phyloP scores from a whole-genome alignment of 2,888 invertebrate species.

The Cerastoderma edule region DNA sequence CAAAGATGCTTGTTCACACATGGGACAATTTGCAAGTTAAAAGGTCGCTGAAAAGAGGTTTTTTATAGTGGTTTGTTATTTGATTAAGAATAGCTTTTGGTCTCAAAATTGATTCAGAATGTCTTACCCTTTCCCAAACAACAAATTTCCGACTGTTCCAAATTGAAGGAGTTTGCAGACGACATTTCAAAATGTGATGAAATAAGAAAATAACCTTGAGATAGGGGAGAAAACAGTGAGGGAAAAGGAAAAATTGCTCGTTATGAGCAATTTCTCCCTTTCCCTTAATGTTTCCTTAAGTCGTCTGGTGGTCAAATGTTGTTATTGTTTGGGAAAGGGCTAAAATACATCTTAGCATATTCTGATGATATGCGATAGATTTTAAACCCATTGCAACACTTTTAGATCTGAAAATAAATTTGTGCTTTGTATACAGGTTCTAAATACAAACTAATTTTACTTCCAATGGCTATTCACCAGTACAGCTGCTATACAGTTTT shows the following conservation, averaged over 20 bases:
- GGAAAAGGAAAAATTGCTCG: constrained; percentile 11
- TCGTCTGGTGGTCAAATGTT: background rate
- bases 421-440: too few relatives aligned
- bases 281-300: background rate
- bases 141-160: background rate
- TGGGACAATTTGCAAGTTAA: background rate
- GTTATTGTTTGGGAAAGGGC: background rate
- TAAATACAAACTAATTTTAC: too few relatives aligned
- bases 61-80: too few relatives aligned
- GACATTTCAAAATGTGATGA: background rate
- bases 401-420: too few relatives aligned
- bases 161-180: background rate
- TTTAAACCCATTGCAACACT: too few relatives aligned
- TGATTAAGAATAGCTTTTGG: too few relatives aligned
- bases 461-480: too few relatives aligned
- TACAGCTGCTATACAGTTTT: too few relatives aligned
- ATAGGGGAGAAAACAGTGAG: background rate
- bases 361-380: background rate
- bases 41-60: background rate
- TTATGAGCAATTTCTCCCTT: background rate
- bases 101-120: background rate
- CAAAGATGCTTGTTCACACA: background rate
- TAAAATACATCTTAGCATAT: background rate
- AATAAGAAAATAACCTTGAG: background rate
- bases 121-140: background rate